Conservation (phyloP, 2,888 invertebrate species). For the Dryobotodes eremita region DNA sequence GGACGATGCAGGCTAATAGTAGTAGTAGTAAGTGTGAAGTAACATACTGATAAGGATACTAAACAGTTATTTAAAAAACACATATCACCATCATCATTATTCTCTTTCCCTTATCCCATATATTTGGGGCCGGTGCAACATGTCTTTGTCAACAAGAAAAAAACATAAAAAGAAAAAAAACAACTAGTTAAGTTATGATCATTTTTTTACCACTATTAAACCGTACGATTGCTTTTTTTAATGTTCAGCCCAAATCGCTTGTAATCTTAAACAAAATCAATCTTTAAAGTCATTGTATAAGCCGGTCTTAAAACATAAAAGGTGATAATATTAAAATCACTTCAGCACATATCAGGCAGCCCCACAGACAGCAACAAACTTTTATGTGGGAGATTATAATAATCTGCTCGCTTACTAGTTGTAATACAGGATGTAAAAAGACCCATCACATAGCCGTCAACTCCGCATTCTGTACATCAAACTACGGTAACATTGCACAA, state of each 20-base stretch:
- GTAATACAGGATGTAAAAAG: conserved; percentile 13
- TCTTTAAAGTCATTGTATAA: neutral
- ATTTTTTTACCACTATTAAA: neutral
- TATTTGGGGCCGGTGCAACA: too few species aligned
- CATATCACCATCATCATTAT: neutral
- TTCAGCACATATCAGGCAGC: conserved; percentile 19
- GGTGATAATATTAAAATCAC: conserved; percentile 35
- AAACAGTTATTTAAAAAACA: neutral
- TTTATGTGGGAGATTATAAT: conserved; percentile 44
- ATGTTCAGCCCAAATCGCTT: neutral
- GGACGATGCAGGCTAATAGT: too few species aligned
- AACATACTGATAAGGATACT: neutral
- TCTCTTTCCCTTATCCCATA: neutral
- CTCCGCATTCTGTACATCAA: too few species aligned
- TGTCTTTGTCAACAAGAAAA: too few species aligned
- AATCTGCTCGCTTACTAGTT: conserved; percentile 55
- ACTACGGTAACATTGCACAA: too few species aligned
- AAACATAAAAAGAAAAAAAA: too few species aligned
- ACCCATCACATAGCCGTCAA: too few species aligned
- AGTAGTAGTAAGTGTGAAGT: neutral
- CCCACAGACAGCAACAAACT: conserved; percentile 41
- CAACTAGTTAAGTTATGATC: neutral
- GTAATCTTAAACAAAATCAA: neutral
- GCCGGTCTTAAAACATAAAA: conserved; percentile 7
- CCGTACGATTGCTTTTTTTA: neutral